Base-by-base conservation (phyloP, 1,140 invertebrate species). In the Bombus affinis region DNA sequence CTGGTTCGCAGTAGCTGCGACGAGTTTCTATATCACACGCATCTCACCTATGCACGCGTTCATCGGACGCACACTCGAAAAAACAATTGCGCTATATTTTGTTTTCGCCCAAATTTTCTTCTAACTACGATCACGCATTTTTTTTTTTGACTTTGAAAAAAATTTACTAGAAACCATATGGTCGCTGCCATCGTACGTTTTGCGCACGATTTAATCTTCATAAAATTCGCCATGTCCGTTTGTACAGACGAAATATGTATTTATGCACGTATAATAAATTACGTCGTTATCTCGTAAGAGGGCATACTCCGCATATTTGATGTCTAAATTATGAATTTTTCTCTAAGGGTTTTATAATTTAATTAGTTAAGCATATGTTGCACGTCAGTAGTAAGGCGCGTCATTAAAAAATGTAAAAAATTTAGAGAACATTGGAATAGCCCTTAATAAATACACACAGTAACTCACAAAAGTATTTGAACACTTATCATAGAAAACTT, bases 1-100 rank as follows among this genome's bases (percentile, higher is more conserved):
- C 72, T 86, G 39, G 62, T 44, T 42, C 71, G 39, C 37, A 22
- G 32, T 72, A 47, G 72, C 39, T 35, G 25, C 22, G 42, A 81
- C 37, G 44, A 75, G 65, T 68, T 53, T 37, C 82, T 83, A 57
- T 77, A 83, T 78, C 74, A 83, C 82, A 47, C 84, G 59, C 35
- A 65, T 42, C 35, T 28, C 28, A 68, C 22, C 18, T 68, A 68
- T 37, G 22, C 66, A 68, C 28, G 39, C 39, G 28, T 72, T 42
- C 70, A n/a, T 42, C 70, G 28, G 22, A 59, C 9, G 28, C 47
- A 70, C 53, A 25, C 15, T 80, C 28, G 35, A 37, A 83, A 74
- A 83, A 66, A 15, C 39, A 18, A 53, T 62, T 53, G 37, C 62
- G 4, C 62, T 53, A 83, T 39, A n/a, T 39, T 59, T n/a, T 44